Percentiles rank a stretch among this genome's conserved stretches.
phyloP scores from a whole-genome alignment of 2,113 vertebrate genomes.

The Ranitomeya variabilis region DNA sequence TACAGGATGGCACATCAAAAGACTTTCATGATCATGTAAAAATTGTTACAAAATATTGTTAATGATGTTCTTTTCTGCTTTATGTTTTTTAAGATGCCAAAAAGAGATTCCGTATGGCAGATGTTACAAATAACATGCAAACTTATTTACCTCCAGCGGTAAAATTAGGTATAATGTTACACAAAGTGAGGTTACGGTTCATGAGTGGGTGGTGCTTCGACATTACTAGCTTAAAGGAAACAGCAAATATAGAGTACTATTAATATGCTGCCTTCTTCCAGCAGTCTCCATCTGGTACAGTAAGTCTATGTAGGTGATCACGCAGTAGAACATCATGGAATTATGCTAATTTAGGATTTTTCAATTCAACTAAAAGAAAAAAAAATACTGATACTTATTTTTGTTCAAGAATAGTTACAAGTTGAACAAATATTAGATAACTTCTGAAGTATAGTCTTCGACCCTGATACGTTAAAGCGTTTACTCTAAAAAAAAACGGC shows the following conservation, averaged over 20 bases:
- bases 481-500: too few species aligned
- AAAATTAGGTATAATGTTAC: background rate
- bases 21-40: background rate
- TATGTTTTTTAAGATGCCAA: background rate
- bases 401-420: background rate
- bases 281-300: background rate
- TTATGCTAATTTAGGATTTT: background rate
- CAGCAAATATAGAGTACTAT: background rate
- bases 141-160: background rate
- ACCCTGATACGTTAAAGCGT: too few species aligned
- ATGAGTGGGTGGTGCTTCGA: background rate
- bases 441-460: background rate
- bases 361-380: background rate
- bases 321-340: background rate
- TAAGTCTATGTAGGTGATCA: background rate
- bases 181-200: background rate
- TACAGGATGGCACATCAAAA: too few species aligned
- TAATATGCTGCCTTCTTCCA: background rate
- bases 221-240: background rate
- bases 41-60: background rate
- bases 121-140: background rate
- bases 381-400: background rate
- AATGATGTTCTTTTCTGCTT: background rate
- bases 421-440: background rate
- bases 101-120: background rate